Conservation (phyloP, 1,140 invertebrate genomes). For the Eriosoma lanigerum region DNA sequence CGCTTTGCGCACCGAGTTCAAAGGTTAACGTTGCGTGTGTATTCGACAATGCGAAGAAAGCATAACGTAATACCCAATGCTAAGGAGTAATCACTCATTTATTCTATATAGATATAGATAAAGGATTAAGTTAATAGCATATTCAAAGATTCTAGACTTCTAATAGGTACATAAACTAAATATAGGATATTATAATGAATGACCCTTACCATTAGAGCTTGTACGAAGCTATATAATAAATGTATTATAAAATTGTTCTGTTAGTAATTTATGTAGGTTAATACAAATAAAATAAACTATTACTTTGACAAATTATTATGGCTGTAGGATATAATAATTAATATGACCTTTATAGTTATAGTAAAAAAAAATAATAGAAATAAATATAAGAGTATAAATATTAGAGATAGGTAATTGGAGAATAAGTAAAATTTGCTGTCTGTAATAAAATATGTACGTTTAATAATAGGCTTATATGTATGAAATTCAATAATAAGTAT, state of each 20-base stretch:
- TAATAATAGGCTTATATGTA: too few species aligned
- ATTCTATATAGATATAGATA: conserved; percentile 26
- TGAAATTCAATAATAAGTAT: too few species aligned
- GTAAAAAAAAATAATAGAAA: too few species aligned
- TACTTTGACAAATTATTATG: background rate
- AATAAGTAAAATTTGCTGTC: too few species aligned
- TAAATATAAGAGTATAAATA: too few species aligned
- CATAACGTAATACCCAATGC: conserved; percentile 42
- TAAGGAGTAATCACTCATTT: conserved; percentile 33
- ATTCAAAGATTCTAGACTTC: conserved; percentile 13
- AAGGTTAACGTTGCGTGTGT: conserved; percentile 47
- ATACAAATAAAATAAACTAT: background rate
- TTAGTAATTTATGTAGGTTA: background rate
- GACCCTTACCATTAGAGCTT: background rate
- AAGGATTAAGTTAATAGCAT: conserved; percentile 16
- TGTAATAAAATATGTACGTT: too few species aligned
- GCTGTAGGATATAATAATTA: background rate
- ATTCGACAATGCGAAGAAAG: conserved; percentile 47
- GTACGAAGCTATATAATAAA: background rate
- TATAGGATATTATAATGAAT: conserved; percentile 16
- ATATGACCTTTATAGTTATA: too few species aligned
- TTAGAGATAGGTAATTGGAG: too few species aligned
- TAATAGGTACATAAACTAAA: conserved; percentile 16
- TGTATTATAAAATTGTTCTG: background rate
- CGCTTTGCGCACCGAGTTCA: conserved; percentile 39